phyloP scores from a whole-genome alignment of 1,140 invertebrate genomes.

The Heliconius congener region DNA sequence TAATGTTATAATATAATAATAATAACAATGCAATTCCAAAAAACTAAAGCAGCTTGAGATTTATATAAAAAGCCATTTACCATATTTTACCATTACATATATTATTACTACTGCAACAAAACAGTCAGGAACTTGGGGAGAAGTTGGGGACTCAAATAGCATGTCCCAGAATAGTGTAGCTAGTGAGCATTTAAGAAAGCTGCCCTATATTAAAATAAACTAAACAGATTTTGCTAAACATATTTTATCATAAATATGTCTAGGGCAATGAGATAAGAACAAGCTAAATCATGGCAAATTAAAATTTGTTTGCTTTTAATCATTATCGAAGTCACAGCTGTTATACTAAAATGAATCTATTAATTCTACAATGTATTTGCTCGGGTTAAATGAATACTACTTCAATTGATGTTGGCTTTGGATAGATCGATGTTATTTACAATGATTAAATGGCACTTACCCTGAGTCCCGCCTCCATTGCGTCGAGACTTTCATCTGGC shows the following conservation, averaged over 20 bases:
- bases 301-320: background rate
- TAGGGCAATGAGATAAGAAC: background rate
- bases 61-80: too few species aligned
- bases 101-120: slow-evolving; percentile 22
- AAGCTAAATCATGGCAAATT: background rate
- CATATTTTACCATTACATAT: too few species aligned
- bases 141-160: slow-evolving; percentile 33
- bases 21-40: too few species aligned
- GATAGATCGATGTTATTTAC: slow-evolving; percentile 15
- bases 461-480: slow-evolving; percentile 86
- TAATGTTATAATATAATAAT: background rate
- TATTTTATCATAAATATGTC: background rate
- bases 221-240: slow-evolving; percentile 3
- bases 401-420: background rate
- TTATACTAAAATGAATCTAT: background rate
- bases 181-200: slow-evolving; percentile 28
- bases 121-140: slow-evolving; percentile 28
- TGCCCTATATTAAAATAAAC: slow-evolving; percentile 43
- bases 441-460: slow-evolving; percentile 80
- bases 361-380: slow-evolving; percentile 28
- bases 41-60: too few species aligned
- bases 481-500: slow-evolving; percentile 85
- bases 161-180: slow-evolving; percentile 36
- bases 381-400: background rate
- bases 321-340: background rate